phyloP scores from a whole-genome alignment of 30 jellyfish, hydroid and myxozoan genomes.

The Hydractinia echinata region DNA sequence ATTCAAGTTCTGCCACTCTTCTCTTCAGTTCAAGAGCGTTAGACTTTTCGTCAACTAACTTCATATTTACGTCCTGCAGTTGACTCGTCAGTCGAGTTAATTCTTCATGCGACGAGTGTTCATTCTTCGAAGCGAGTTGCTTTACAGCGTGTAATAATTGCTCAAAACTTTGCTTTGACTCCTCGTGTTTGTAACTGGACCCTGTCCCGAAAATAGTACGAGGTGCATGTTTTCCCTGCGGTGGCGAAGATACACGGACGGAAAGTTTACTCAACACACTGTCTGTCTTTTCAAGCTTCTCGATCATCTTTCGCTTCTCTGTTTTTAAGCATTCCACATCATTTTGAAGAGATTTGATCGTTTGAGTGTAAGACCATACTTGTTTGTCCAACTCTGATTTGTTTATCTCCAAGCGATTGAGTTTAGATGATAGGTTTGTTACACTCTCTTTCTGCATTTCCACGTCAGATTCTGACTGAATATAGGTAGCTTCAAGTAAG shows the following conservation, averaged over 20 bases:
- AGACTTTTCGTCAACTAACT: not conserved
- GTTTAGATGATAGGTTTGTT: not conserved
- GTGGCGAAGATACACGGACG: not conserved
- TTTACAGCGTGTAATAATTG: constrained; percentile 5
- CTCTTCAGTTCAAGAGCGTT: not conserved
- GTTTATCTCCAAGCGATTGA: not conserved
- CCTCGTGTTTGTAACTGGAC: not conserved
- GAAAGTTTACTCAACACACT: not conserved
- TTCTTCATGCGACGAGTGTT: constrained; percentile 6
- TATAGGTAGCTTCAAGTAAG: not conserved
- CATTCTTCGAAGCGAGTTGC: not conserved
- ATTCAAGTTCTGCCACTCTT: not conserved
- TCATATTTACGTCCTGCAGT: not conserved
- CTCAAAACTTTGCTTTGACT: not conserved
- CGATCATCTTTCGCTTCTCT: not conserved
- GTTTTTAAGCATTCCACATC: not conserved
- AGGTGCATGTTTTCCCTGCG: not conserved
- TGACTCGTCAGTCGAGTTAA: not conserved
- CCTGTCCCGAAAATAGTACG: not conserved
- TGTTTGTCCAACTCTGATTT: not conserved
- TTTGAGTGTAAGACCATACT: not conserved
- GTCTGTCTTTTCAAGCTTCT: constrained; percentile 6
- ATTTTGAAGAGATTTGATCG: not conserved
- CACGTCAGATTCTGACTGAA: not conserved
- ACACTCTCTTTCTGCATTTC: not conserved